A percentile compares a stretch with the other conserved stretches of the same genome.
These are phyloP conservation scores for Aporophyla lueneburgensis DNA, from an alignment of 2,888 invertebrate species.

Conservation along the genomic window DNA sequence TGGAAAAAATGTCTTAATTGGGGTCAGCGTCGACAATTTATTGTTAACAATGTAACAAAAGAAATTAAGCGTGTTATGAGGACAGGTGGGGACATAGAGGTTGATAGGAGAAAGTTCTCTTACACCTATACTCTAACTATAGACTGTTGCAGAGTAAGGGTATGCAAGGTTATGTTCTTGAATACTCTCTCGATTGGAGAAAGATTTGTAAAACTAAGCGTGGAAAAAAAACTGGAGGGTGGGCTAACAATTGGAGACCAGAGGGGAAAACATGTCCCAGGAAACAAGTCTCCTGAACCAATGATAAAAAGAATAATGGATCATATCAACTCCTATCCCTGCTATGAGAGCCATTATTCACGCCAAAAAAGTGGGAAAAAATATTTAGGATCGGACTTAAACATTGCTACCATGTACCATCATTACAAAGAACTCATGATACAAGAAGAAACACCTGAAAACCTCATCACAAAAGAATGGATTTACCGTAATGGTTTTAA, in stretches of 20 bases:
- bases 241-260: conserved; percentile 19
- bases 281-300: conserved; percentile 4
- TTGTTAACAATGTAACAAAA: conserved; percentile 14
- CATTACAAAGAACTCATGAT: conserved; percentile 13
- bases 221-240: conserved; percentile 26
- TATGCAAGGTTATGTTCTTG: conserved; percentile 32
- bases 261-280: conserved; percentile 21
- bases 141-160: conserved; percentile 7
- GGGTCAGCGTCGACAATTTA: conserved; percentile 26
- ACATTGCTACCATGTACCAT: conserved; percentile 1
- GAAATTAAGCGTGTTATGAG: conserved; percentile 16
- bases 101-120: conserved; percentile 9
- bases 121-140: conserved; percentile 14
- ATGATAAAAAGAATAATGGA: conserved; percentile 12
- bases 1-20: conserved; percentile 21
- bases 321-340: conserved; percentile 14
- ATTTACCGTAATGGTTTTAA: conserved; percentile 6
- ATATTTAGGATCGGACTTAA: conserved; percentile 10
- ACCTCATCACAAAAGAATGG: conserved; percentile 14
- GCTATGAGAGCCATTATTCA: conserved; percentile 29
- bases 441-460: conserved; percentile 1
- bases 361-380: conserved; percentile 12
- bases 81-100: conserved; percentile 7
- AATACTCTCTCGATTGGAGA: conserved; percentile 30
- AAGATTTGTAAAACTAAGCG: conserved; percentile 22